A percentile compares a stretch with the other conserved stretches of the same genome.
phyloP scores from a whole-genome alignment of 2,888 invertebrate genomes.

The Phalangium opilio region DNA sequence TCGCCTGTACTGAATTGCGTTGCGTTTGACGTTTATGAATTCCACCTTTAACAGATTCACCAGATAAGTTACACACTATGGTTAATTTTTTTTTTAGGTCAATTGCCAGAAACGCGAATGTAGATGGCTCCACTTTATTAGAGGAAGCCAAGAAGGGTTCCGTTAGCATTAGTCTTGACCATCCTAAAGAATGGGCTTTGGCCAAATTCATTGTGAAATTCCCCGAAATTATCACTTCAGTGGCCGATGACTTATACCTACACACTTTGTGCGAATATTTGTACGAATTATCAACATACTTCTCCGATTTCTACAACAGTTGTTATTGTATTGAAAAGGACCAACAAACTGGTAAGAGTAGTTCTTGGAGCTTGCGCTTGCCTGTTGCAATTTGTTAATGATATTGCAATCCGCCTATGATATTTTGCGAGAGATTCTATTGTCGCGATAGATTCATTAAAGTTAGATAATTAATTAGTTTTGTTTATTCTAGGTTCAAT shows the following conservation, averaged over 20 bases:
- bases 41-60: too few relatives aligned
- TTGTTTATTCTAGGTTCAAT: slow-evolving; percentile 60
- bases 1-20: too few relatives aligned
- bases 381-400: too few relatives aligned
- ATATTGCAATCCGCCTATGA: too few relatives aligned
- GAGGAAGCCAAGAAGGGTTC: slow-evolving; percentile 43
- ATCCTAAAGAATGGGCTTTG: slow-evolving; percentile 88
- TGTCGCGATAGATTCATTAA: too few relatives aligned
- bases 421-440: too few relatives aligned
- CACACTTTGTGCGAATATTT: slow-evolving; percentile 88
- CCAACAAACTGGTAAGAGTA: slow-evolving; percentile 36
- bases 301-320: slow-evolving; percentile 91
- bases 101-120: slow-evolving; percentile 33
- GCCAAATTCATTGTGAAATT: slow-evolving; percentile 59
- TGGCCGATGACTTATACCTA: slow-evolving; percentile 61
- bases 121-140: slow-evolving; percentile 36
- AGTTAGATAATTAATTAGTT: too few relatives aligned
- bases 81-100: too few relatives aligned
- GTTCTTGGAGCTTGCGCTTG: too few relatives aligned
- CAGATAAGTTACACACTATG: too few relatives aligned
- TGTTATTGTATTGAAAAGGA: slow-evolving; percentile 97
- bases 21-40: too few relatives aligned
- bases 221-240: slow-evolving; percentile 67
- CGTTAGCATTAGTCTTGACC: slow-evolving; percentile 49
- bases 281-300: slow-evolving; percentile 81